Base-by-base conservation (phyloP, 2,888 invertebrate genomes). In the Himalopsyche tibetana region DNA sequence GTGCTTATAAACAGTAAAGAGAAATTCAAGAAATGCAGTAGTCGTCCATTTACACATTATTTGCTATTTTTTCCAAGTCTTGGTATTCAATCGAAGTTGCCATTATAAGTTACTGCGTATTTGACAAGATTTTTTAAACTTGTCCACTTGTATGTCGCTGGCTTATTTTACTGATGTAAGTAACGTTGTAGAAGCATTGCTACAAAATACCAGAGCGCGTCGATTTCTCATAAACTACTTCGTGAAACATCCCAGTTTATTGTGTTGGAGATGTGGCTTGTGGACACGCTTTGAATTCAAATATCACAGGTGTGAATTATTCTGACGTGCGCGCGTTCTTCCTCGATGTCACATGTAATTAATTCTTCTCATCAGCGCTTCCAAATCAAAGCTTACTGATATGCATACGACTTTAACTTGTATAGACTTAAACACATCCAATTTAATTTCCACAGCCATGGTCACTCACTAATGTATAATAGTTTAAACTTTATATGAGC, bases 301-400 rank as follows among this genome's bases (percentile, higher is more conserved):
- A 87, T 85, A 74, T 80, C 80, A 83, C 87, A 87, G 85, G 87
- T 87, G 87, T 85, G 85, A 83, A 87, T 87, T 87, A 85, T 83
- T 84, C 55, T 11, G 36, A 45, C 79, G 81, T 19, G 19, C n/a
- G 63, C 9, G 63, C 63, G 63, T 19, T 63, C 38, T 38, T 36
- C 42, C 63, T 28, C 74, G 82, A 79, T 85, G 84, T 84, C 56
- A 56, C 84, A 63, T 63, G 63, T 19, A 63, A 63, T 63, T 63
- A 63, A 6, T 63, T 63, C 19, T 28, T 63, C 63, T 63, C 19
- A 1, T 8, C 63, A 63, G 63, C 19, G 63, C 28, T 63, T 63
- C 63, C 19, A 63, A 63, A 63, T n/a, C 28, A 5, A 28, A 6
- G 19, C 8, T n/a, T 63, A n/a, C 17, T 56, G 5, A 28, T 28